phyloP scores from a whole-genome alignment of 2,888 invertebrate species.

The Sarcophaga variegata region DNA sequence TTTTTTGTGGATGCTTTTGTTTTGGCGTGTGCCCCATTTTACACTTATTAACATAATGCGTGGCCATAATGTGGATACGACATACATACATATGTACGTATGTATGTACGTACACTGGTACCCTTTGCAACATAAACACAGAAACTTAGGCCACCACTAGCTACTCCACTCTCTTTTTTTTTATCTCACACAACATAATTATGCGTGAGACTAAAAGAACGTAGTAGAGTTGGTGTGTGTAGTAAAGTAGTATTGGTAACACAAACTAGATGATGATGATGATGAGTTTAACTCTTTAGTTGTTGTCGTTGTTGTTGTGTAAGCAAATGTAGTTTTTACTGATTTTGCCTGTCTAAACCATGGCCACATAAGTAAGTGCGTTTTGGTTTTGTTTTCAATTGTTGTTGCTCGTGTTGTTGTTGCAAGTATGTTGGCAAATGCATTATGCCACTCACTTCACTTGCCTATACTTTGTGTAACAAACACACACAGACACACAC shows the following conservation, averaged over 20 bases:
- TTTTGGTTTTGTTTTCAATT: constrained; percentile 22
- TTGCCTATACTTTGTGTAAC: background rate
- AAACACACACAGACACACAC: background rate
- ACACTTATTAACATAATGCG: constrained; percentile 72
- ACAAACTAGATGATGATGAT: constrained; percentile 31
- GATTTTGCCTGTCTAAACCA: constrained; percentile 61
- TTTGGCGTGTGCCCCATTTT: constrained; percentile 67
- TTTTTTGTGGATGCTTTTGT: constrained; percentile 54
- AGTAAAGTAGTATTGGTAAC: constrained; percentile 11
- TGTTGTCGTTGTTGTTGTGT: constrained; percentile 17
- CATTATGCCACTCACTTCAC: constrained; percentile 57
- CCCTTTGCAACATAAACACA: no score
- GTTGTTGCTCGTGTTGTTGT: constrained; percentile 37
- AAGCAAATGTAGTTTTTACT: constrained; percentile 49
- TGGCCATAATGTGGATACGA: constrained; percentile 65
- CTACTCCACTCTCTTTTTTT: no score
- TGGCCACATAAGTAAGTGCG: constrained; percentile 66
- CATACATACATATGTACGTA: constrained; percentile 12
- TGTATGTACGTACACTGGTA: background rate
- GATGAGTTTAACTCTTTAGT: constrained; percentile 25
- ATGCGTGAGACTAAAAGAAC: no score
- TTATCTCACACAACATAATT: no score
- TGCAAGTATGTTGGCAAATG: constrained; percentile 44
- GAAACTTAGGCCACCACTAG: background rate
- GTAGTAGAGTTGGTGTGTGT: background rate